Evolutionary conservation across 2,797 vertebrate species (phyloP), one percentile per base, ranked within the genome.

Genomic region (Melanitta fusca): DNA sequence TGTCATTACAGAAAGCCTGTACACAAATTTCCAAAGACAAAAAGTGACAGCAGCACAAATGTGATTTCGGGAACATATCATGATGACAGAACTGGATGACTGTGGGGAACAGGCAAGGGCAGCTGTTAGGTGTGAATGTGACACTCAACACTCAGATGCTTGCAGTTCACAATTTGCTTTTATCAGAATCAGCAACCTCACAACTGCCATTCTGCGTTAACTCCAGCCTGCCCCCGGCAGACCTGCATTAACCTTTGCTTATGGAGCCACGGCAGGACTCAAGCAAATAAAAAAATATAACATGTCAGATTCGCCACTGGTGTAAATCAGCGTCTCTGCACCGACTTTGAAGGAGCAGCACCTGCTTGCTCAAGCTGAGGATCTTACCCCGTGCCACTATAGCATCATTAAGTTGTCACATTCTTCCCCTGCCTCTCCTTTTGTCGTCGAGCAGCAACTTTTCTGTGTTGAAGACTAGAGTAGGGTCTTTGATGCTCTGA

Each of bases 161-260:
- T 72, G 95, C 96, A 83, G 93, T 93, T 96, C 88, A 95, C 93
- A 93, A 94, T 96, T 92, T 89, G 96, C 95, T 96, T 96, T 96
- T 93, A 96, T 94, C 82, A 88, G 92, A 96, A 90, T 96, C 91
- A 89, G 92, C 74, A 93, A 94, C 95, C 90, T 95, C 91, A 89
- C 84, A 93, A 91, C 89, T 96, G 89, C 89, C 89, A 84, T 95
- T 96, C 96, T 95, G 69, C 54, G 95, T 96, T 97, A 97, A 94
- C 96, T 95, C 65, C 92, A 95, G 94, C 79, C 91, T 97, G 95
- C 96, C 95, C 95, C 89, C 79, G 79, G 87, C 93, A 95, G 92
- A 96, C 94, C 95, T 95, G 93, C 81, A 72, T 96, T 97, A 96
- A 94, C 94, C 93, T 96, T 96, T 97, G 96, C 96, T 96, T 96